Base-by-base conservation (phyloP, 2,797 vertebrate genomes). In the Spinus olivaceus region DNA sequence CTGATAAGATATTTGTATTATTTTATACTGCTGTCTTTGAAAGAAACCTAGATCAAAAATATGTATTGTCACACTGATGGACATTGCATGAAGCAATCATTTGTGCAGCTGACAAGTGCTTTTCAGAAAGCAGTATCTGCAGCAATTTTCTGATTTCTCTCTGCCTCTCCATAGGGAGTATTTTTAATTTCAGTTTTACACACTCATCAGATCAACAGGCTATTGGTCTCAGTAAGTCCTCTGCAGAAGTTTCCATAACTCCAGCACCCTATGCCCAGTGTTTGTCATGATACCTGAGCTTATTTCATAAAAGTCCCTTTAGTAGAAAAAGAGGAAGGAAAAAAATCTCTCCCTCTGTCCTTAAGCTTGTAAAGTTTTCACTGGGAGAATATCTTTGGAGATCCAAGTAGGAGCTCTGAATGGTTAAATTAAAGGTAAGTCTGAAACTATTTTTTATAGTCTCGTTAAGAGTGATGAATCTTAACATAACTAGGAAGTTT, bases 161-260 rank as follows among this genome's bases (percentile, higher is more conserved):
- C 14, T 61, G 7, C 30, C 5, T 56, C 23, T 15, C 7, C 1
- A 1, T 3, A 22, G 1, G 46, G 11, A 51, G 3, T 35, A 18
- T 50, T 69, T 87, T 59, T 44, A 76, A 2, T 35, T 17, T 44
- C n/a, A n/a, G 3, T 42, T 78, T 81, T 8, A 84, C 39, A 46
- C 20, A 27, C 14, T 44, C 14, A 17, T 56, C 2, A 4, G 27
- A 60, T 37, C 42, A 33, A 11, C 13, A 46, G 5, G 10, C 8
- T 71, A 5, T 33, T 60, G 10, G 5, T 60, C 71, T 83, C 69
- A 81, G 9, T n/a, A 63, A 57, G 15, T 41, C 9, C 66, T 88
- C 65, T 78, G 23, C 33, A 56, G 23, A 35, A 78, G 49, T 5
- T 56, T 51, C 25, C 11, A 21, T 13, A 73, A 39, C 14, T 73